Evolutionary conservation across 2,888 invertebrate species (phyloP), one percentile per base, ranked within the genome.

Genomic region (Stenchaetothrips biformis): DNA sequence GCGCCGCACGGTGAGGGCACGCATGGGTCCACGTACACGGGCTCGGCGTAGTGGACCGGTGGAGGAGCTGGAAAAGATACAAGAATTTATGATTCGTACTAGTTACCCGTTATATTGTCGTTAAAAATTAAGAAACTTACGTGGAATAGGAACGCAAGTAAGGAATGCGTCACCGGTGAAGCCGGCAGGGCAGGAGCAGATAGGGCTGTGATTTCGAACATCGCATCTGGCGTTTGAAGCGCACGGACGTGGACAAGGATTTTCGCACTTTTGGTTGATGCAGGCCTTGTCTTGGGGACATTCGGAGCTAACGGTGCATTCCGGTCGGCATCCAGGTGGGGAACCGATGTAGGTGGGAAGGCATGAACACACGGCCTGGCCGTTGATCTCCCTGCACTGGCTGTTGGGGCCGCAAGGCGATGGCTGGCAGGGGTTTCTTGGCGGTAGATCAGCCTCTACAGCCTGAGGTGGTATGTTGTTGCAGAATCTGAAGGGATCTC

Each of bases 201-300:
- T 91, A 11, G 94, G 93, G 84, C 91, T 90, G 84, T 94, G 94
- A 84, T 93, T 93, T 7, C 92, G 90, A n/a, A 93, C 93, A 87
- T 91, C 91, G 85, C 94, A 94, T 81, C 91, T 88, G 9, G 94
- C 92, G 85, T 91, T 91, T 79, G 90, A 88, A 18, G 93, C 93
- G 85, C 93, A 93, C 47, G 92, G 90, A 81, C 92, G 93, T 11
- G 90, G 89, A 85, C 93, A 94, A n/a, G 94, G 94, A 85, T 93
- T 91, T 62, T 88, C 85, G 85, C 94, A 94, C 83, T 91, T 92
- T 84, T 92, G 92, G 84, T 92, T 91, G 79, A 90, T 89, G 83
- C 94, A 94, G 8, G 94, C 93, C 85, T 90, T 89, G 84, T 90
- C 91, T n/a, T 91, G 87, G 0, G 92, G 87, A 86, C 94, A 94